phyloP scores from a whole-genome alignment of 2,113 vertebrate species.

The Oxyura jamaicensis region DNA sequence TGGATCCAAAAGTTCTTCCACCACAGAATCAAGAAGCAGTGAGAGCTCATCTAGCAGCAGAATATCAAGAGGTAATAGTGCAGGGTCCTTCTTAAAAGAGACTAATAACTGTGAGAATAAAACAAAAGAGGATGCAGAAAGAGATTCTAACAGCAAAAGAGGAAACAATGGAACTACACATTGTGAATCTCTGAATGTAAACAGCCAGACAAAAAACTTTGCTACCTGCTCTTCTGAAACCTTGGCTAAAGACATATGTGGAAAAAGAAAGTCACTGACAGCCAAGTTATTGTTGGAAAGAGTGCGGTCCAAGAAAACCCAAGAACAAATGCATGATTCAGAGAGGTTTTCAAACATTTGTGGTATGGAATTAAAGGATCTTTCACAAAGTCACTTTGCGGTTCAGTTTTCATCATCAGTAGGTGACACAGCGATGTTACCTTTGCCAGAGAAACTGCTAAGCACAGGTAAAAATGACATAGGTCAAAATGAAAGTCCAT shows the following conservation, averaged over 20 bases:
- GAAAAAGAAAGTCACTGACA: constrained; percentile 59
- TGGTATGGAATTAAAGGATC: constrained; percentile 44
- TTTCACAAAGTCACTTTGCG: constrained; percentile 31
- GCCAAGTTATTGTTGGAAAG: constrained; percentile 75
- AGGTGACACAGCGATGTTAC: constrained; percentile 59
- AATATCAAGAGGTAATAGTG: constrained; percentile 1
- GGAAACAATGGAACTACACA: constrained; percentile 20
- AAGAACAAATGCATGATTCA: not conserved
- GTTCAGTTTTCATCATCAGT: constrained; percentile 32
- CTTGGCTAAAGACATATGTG: not conserved
- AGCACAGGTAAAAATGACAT: constrained; percentile 68
- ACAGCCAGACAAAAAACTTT: constrained; percentile 1
- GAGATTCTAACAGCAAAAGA: not conserved
- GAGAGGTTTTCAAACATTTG: constrained; percentile 45
- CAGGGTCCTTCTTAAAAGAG: constrained; percentile 54
- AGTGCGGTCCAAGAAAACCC: constrained; percentile 71
- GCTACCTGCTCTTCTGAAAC: constrained; percentile 29
- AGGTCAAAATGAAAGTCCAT: constrained; percentile 21
- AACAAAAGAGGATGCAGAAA: not conserved
- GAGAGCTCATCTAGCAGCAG: constrained; percentile 39
- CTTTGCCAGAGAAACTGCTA: constrained; percentile 81
- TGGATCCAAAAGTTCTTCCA: constrained; percentile 34
- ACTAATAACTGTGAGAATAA: constrained; percentile 33
- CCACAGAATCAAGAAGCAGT: constrained; percentile 28
- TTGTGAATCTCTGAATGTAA: not conserved